Evolutionary conservation across 2,888 invertebrate species (phyloP).

Genomic region (Eudemis profundana): DNA sequence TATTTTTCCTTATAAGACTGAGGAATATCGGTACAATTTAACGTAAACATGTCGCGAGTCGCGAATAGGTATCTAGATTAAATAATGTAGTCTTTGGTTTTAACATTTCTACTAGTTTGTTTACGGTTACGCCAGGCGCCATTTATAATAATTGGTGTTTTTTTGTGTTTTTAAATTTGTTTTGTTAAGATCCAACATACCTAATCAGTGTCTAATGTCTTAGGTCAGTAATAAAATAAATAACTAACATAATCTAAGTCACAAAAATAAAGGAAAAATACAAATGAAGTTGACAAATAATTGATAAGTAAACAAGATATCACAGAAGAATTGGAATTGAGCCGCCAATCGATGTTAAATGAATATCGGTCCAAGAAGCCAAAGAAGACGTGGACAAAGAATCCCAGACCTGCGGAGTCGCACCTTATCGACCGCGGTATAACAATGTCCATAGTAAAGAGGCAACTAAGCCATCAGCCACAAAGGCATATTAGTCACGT

Average conservation of each 20-base stretch:
- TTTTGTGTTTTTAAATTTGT: conserved; percentile 11
- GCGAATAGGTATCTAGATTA: conserved; percentile 27
- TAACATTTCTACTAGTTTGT: conserved; percentile 17
- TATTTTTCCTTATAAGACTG: conserved; percentile 11
- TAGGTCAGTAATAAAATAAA: conserved; percentile 11
- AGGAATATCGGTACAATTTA: conserved; percentile 10
- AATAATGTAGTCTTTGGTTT: conserved; percentile 17
- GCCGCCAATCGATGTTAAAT: background rate
- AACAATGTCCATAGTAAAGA: conserved; percentile 21
- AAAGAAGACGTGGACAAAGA: conserved; percentile 3
- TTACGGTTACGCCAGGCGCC: conserved; percentile 17
- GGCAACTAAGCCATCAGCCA: conserved; percentile 8
- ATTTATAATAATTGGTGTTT: conserved; percentile 11
- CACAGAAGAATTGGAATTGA: background rate
- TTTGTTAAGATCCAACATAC: background rate
- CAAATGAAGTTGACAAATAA: background rate
- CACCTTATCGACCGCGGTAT: conserved; percentile 21
- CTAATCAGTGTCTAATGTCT: background rate
- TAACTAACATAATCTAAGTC: background rate
- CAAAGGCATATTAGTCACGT: conserved; percentile 32
- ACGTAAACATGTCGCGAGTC: conserved; percentile 23
- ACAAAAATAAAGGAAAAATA: background rate
- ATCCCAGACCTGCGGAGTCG: conserved; percentile 6
- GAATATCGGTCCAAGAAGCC: background rate
- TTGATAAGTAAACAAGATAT: background rate